phyloP scores from a whole-genome alignment of 2,113 vertebrate species.

The Daphoenositta chrysoptera region DNA sequence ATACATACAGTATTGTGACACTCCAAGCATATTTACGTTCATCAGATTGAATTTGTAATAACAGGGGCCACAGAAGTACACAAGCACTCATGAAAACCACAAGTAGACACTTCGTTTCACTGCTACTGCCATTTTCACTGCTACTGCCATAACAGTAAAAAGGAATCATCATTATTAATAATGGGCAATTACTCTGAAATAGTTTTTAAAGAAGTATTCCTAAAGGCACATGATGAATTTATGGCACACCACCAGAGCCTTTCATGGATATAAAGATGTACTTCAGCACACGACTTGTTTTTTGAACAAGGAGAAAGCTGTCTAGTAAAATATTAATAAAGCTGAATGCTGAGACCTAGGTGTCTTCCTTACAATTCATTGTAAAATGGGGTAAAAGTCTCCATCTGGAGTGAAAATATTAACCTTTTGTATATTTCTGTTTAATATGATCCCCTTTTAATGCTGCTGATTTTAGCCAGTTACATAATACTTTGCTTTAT shows the following conservation, averaged over 20 bases:
- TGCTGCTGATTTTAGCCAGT: slow-evolving; percentile 39
- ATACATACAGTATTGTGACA: background rate
- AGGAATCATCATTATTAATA: slow-evolving; percentile 40
- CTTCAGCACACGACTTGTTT: slow-evolving; percentile 19
- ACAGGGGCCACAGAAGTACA: background rate
- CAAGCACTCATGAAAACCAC: background rate
- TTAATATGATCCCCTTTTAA: slow-evolving; percentile 25
- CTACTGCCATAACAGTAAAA: slow-evolving; percentile 11
- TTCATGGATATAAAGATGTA: slow-evolving; percentile 33
- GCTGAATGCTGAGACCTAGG: background rate
- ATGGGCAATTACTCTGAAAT: slow-evolving; percentile 26
- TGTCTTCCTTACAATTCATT: slow-evolving; percentile 15
- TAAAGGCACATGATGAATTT: slow-evolving; percentile 53
- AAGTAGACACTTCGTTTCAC: background rate
- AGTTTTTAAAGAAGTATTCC: slow-evolving; percentile 45
- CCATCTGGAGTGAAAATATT: background rate
- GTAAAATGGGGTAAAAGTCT: slow-evolving; percentile 5
- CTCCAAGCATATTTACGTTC: background rate
- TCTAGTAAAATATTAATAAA: slow-evolving; percentile 21
- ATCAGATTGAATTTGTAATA: background rate
- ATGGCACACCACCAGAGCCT: background rate
- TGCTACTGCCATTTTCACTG: slow-evolving; percentile 3
- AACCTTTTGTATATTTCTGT: background rate
- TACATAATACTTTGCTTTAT: slow-evolving; percentile 37
- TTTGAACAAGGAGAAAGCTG: slow-evolving; percentile 19